These are phyloP conservation scores for Machaerirhynchus nigripectus DNA, from an alignment of 2,113 vertebrate genomes.

Conservation along the genomic window DNA sequence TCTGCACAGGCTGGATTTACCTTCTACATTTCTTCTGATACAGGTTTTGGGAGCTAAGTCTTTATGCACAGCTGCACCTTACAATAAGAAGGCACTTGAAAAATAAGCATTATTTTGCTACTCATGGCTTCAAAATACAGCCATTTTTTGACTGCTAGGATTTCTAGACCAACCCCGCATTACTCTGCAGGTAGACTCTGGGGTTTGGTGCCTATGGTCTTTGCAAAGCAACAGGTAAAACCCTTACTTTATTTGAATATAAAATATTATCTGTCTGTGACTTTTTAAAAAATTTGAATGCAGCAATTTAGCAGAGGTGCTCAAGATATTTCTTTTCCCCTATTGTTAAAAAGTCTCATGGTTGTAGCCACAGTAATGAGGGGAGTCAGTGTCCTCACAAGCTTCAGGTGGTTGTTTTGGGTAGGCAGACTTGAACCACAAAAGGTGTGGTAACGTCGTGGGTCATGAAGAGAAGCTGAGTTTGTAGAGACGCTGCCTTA, in stretches of 20 bases:
- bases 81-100: not conserved
- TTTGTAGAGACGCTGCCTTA: not conserved
- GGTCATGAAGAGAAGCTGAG: not conserved
- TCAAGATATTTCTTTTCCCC: not conserved
- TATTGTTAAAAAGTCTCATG: not conserved
- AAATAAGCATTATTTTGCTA: not conserved
- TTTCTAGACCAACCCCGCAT: not conserved
- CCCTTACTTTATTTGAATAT: not conserved
- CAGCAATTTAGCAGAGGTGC: not conserved
- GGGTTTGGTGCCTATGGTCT: not conserved
- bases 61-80: not conserved
- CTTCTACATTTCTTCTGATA: not conserved
- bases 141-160: not conserved
- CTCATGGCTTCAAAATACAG: not conserved
- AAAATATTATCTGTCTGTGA: not conserved
- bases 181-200: not conserved
- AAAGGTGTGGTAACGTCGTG: not conserved
- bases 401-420: not conserved
- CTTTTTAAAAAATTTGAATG: rapidly evolving
- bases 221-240: not conserved
- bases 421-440: not conserved
- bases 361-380: not conserved
- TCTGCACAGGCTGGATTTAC: not conserved
- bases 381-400: not conserved
- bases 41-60: not conserved